These are phyloP conservation scores for Parauchenoglanis ngamensis DNA, from an alignment of 2,797 vertebrate species.

Conservation along the genomic window DNA sequence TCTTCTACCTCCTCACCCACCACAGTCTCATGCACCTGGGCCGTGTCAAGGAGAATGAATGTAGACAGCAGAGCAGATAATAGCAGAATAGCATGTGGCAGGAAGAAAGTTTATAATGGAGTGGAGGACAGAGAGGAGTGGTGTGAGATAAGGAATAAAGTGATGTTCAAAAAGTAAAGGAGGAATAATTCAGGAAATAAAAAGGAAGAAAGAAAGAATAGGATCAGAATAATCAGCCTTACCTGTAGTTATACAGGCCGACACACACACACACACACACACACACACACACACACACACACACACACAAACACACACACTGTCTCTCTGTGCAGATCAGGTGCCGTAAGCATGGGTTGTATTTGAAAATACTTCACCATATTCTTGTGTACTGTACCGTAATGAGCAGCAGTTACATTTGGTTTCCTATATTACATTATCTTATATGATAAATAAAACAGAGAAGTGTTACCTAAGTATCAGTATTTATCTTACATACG, in stretches of 20 bases:
- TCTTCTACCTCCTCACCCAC: slow-evolving; percentile 69
- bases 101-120: neutral
- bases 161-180: slow-evolving; percentile 16
- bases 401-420: neutral
- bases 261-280: neutral
- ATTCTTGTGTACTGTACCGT: slow-evolving; percentile 42
- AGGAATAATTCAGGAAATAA: slow-evolving; percentile 35
- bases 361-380: slow-evolving; percentile 48
- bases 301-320: slow-evolving; percentile 14
- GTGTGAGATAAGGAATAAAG: slow-evolving; percentile 28
- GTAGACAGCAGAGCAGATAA: slow-evolving; percentile 9
- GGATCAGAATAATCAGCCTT: slow-evolving; percentile 70
- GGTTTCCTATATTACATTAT: neutral
- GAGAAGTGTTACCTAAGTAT: neutral
- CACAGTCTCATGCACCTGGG: slow-evolving; percentile 69
- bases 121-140: slow-evolving; percentile 28
- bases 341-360: neutral
- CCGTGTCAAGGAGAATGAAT: slow-evolving; percentile 34
- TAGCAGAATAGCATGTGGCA: slow-evolving; percentile 39
- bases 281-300: neutral
- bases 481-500: neutral
- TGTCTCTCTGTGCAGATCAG: neutral
- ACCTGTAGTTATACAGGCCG: slow-evolving; percentile 66
- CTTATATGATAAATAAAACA: too few relatives aligned
- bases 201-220: slow-evolving; percentile 59